Conservation (phyloP, 2,888 invertebrate genomes). For the Agonopterix heracliana region DNA sequence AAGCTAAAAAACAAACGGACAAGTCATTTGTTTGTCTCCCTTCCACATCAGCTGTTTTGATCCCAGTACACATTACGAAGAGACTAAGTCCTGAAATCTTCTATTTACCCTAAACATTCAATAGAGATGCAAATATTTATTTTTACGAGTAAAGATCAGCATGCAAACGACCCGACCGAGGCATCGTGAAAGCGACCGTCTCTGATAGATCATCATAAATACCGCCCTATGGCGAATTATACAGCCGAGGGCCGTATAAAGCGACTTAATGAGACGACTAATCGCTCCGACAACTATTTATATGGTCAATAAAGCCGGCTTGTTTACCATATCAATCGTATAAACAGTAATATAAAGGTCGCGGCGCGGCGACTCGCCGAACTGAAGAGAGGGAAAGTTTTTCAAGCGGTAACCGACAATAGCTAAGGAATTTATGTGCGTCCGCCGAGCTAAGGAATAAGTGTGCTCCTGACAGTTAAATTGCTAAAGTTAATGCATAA, state of each 20-base stretch:
- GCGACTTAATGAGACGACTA: slow-evolving; percentile 42
- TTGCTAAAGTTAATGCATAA: slow-evolving; percentile 71
- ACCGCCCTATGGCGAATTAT: slow-evolving; percentile 23
- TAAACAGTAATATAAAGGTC: slow-evolving; percentile 33
- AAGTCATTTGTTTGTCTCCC: background rate
- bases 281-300: slow-evolving; percentile 33
- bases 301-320: slow-evolving; percentile 22
- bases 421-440: slow-evolving; percentile 40
- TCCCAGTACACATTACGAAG: slow-evolving; percentile 1
- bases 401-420: slow-evolving; percentile 27
- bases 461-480: slow-evolving; percentile 55
- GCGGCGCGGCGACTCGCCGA: slow-evolving; percentile 17
- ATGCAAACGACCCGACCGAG: slow-evolving; percentile 25
- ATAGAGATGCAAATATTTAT: slow-evolving; percentile 38
- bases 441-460: slow-evolving; percentile 22
- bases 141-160: slow-evolving; percentile 29
- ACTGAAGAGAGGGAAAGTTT: slow-evolving; percentile 1
- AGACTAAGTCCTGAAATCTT: slow-evolving; percentile 1
- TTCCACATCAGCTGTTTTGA: no score
- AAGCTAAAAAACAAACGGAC: slow-evolving; percentile 1
- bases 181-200: slow-evolving; percentile 4
- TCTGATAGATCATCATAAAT: slow-evolving; percentile 26
- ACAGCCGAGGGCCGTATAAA: slow-evolving; percentile 25
- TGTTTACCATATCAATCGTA: slow-evolving; percentile 51
- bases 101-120: slow-evolving; percentile 35